These are phyloP conservation scores for Erinaceus europaeus DNA, from an alignment of 2,113 vertebrate genomes.

Conservation along the genomic window DNA sequence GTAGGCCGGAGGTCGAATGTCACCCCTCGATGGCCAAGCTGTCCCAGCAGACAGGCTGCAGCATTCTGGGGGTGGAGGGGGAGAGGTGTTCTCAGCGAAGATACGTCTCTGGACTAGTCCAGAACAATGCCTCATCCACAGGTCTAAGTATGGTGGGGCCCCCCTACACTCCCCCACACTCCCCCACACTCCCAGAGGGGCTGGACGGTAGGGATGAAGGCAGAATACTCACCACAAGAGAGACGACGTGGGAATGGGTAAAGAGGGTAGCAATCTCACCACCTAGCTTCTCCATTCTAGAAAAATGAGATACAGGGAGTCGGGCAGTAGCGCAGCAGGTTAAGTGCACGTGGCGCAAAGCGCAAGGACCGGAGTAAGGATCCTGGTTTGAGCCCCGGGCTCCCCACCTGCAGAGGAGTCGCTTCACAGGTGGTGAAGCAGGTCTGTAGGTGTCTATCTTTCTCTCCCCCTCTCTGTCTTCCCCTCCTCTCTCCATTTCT, in stretches of 20 bases:
- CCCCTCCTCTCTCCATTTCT: too few species aligned
- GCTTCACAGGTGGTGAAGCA: too few species aligned
- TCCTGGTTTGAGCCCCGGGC: too few species aligned
- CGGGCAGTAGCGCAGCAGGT: too few species aligned
- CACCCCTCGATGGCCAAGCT: conserved; percentile 75
- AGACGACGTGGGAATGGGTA: conserved; percentile 67
- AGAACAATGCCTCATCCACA: background rate
- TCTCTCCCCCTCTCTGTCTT: too few species aligned
- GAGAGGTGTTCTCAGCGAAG: background rate
- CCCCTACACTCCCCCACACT: too few species aligned
- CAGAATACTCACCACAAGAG: conserved; percentile 76
- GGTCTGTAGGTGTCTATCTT: too few species aligned
- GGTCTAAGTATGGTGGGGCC: background rate
- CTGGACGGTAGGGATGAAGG: background rate
- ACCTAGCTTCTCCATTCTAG: conserved; percentile 76
- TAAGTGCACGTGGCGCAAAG: too few species aligned
- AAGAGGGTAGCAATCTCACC: conserved; percentile 68
- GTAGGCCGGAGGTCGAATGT: conserved; percentile 64
- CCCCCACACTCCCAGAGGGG: background rate
- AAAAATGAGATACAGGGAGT: conserved; percentile 46
- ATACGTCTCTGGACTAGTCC: background rate
- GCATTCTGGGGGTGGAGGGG: conserved; percentile 73
- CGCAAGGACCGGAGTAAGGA: too few species aligned
- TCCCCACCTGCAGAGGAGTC: too few species aligned
- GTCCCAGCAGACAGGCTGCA: conserved; percentile 78